These are phyloP conservation scores for Dolichoris vasculosae DNA, from an alignment of 1,140 invertebrate species.

Conservation along the genomic window DNA sequence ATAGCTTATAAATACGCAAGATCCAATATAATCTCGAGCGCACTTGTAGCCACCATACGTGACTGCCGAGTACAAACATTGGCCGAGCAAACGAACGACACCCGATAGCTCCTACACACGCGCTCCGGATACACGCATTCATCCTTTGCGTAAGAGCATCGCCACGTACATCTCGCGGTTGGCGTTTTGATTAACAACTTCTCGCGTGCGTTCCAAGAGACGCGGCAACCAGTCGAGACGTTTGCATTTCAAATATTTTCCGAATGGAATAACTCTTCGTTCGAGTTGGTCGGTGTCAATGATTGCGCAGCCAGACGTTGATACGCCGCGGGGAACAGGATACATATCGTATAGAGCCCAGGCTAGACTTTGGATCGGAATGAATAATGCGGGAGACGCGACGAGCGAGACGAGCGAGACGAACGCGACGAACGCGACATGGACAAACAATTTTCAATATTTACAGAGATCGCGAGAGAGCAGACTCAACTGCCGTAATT, in stretches of 20 bases:
- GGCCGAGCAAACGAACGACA: constrained; percentile 28
- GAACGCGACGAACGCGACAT: background rate
- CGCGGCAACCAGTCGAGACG: background rate
- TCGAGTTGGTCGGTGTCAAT: background rate
- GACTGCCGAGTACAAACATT: constrained; percentile 24
- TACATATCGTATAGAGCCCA: background rate
- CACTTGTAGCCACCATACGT: background rate
- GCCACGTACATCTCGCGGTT: too few relatives aligned
- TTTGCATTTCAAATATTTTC: background rate
- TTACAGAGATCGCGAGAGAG: background rate
- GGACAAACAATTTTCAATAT: constrained; percentile 7
- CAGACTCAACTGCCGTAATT: background rate
- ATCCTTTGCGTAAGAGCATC: constrained; percentile 1
- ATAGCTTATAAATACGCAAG: constrained; percentile 35
- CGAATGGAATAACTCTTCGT: background rate
- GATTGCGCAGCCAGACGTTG: background rate
- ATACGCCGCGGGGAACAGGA: background rate
- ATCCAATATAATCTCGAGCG: background rate
- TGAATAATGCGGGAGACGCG: constrained; percentile 8
- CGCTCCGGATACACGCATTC: background rate
- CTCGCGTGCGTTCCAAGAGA: background rate
- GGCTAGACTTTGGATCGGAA: background rate
- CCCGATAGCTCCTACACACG: background rate
- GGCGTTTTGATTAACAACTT: constrained; percentile 19
- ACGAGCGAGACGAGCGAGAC: background rate